Base-by-base conservation (phyloP, 2,888 invertebrate genomes). In the Cacoxenus indagator region DNA sequence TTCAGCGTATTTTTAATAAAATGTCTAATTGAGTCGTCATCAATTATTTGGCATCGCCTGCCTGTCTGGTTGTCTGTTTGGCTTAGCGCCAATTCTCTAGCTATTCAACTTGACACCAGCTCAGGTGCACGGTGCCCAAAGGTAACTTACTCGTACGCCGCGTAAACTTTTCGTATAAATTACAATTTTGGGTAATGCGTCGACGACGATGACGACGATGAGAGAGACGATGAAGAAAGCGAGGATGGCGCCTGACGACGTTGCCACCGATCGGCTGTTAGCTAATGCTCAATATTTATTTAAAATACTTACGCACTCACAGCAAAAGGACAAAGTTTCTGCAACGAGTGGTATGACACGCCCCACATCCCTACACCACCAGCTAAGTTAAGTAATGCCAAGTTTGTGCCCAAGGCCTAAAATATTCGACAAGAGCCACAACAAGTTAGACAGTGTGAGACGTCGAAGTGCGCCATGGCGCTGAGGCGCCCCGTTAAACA, bases 111-210 rank as follows among this genome's bases (percentile, higher is more conserved):
- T 22, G 22, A 4, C 22, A 4, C 22, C 19, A 5, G 22, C 11
- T 51, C 59, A 54, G 54, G 59, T 59, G 59, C 11, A 14, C 14
- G 3, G 51, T 22, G 9, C 43, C n/a, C 43, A 43, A 43, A n/a
- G n/a, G n/a, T 37, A 37, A 37, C 9, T 51, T 27, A 59, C 59
- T 31, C 59, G 31, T 31, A 59, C 17, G 29, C 61, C 31, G 24
- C 9, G 17, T 43, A 61, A 61, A 61, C 43, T 61, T 61, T 61
- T 61, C 61, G 43, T 61, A 43, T 61, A 61, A 61, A 61, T 61
- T 61, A 61, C 61, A n/a, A 48, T 48, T 48, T 48, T 48, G 14
- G 19, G 19, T 8, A 48, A 11, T 37, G 37, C 37, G 37, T 37
- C 37, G 37, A 11, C 4, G 37, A 11, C 37, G 37, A 11, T 14